Base-by-base conservation (phyloP, 2,113 vertebrate species). In the Barbus barbus region DNA sequence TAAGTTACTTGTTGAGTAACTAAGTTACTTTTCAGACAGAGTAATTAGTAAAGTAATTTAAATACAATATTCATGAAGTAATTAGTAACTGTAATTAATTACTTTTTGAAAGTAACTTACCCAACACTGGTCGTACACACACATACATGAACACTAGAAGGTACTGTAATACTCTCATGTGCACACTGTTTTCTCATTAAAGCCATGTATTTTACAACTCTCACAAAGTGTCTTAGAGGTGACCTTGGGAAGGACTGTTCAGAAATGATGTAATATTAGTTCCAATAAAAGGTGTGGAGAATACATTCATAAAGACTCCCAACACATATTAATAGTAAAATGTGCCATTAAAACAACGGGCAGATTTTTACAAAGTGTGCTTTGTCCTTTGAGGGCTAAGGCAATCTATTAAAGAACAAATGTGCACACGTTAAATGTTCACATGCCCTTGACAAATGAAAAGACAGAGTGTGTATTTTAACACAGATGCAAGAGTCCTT, bases 201-300 rank as follows among this genome's bases (percentile, higher is more conserved):
- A 78, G 61, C 24, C 33, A 3, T 22, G 41, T 67, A 63, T 72
- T 48, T 77, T 77, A 81, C 24, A 56, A 16, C 13, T 13, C 72
- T 51, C 33, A 76, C 81, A 77, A 75, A 81, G 75, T 11, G 2
- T 78, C 75, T 84, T 41, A 84, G 58, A 76, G 24, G 72, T 81
- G 86, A 81, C 78, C 86, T 84, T 87, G 86, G 18, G n/a, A 51
- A 60, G 22, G 24, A 28, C 4, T 11, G 24, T 9, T 85, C 38
- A 9, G 28, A 33, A 73, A 81, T 81, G 36, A 86, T 67, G 82
- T 78, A 78, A 87, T 84, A 73, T 78, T 56, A 84, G 78, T 60
- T 22, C 12, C 61, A 82, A 78, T 78, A 85, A 85, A 87, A 33
- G 73, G 72, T 71, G 22, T 60, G 38, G 22, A 58, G 26, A 73